Evolutionary conservation across 2,113 vertebrate genomes (phyloP).

Genomic region (Sinocyclocheilus maitianheensis): DNA sequence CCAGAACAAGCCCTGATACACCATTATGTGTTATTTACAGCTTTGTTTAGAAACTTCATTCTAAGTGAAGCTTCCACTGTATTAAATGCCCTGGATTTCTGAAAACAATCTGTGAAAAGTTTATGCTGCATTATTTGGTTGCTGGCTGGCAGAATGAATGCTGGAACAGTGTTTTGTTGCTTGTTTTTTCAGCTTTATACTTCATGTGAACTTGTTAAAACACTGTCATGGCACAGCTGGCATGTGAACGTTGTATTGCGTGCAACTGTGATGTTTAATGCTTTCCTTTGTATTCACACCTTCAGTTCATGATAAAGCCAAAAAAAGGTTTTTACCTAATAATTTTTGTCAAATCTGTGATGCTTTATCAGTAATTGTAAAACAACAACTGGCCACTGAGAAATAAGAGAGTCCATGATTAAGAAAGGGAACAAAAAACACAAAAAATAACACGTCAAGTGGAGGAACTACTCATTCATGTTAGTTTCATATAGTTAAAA

Average conservation of each 20-base stretch:
- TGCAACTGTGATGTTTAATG: background rate
- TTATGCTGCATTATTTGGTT: background rate
- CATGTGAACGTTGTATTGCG: background rate
- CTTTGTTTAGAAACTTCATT: conserved; percentile 11
- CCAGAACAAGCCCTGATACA: conserved; percentile 18
- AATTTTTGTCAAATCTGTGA: background rate
- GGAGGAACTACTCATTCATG: too few species aligned
- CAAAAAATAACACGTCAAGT: too few species aligned
- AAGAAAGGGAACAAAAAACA: too few species aligned
- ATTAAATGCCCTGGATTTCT: conserved; percentile 2
- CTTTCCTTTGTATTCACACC: background rate
- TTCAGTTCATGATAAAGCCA: too few species aligned
- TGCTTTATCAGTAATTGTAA: too few species aligned
- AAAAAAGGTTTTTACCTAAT: background rate
- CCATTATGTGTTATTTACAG: conserved; percentile 42
- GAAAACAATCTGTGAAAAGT: background rate
- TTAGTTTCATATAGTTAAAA: too few species aligned
- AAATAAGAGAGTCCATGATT: too few species aligned
- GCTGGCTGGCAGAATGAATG: background rate
- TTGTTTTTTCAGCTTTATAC: background rate
- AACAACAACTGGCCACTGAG: too few species aligned
- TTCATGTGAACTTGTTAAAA: background rate
- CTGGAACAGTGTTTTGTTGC: background rate
- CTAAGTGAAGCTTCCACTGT: background rate
- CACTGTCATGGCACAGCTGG: background rate